Percentiles rank a stretch among this genome's conserved stretches.
phyloP scores from a whole-genome alignment of 1,140 invertebrate species.

The Procambarus virginalis region DNA sequence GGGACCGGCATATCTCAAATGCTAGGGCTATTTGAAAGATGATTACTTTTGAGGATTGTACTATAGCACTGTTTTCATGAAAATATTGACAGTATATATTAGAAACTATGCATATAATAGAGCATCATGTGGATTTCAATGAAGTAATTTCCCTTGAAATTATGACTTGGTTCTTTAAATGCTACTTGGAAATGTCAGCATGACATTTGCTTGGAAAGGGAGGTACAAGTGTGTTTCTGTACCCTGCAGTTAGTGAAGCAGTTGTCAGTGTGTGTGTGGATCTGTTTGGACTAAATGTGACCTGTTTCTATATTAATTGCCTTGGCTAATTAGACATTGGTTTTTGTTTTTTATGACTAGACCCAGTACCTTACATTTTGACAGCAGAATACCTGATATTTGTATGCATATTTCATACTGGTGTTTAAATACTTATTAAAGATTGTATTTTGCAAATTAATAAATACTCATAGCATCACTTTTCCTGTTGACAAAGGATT shows the following conservation, averaged over 20 bases:
- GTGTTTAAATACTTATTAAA: no score
- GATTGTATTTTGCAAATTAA: no score
- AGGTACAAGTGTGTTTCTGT: background rate
- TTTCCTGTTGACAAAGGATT: no score
- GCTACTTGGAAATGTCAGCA: background rate
- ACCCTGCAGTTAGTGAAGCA: background rate
- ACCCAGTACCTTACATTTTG: background rate
- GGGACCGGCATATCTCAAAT: background rate
- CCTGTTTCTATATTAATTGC: background rate
- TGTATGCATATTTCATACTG: no score
- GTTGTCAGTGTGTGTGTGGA: background rate
- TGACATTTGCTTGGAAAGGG: background rate
- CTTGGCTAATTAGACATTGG: background rate
- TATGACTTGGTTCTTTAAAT: no score
- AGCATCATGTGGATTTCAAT: no score
- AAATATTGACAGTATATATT: background rate
- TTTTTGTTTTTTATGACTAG: background rate
- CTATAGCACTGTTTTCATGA: background rate
- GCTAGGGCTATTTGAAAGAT: background rate
- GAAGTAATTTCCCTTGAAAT: no score
- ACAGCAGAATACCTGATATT: no score
- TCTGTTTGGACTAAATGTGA: background rate
- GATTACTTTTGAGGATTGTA: background rate
- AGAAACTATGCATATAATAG: no score
- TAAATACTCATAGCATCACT: no score